A percentile compares a stretch with the other conserved stretches of the same genome.
phyloP scores from a whole-genome alignment of 2,797 vertebrate species.

The Sebastes oblongus region DNA sequence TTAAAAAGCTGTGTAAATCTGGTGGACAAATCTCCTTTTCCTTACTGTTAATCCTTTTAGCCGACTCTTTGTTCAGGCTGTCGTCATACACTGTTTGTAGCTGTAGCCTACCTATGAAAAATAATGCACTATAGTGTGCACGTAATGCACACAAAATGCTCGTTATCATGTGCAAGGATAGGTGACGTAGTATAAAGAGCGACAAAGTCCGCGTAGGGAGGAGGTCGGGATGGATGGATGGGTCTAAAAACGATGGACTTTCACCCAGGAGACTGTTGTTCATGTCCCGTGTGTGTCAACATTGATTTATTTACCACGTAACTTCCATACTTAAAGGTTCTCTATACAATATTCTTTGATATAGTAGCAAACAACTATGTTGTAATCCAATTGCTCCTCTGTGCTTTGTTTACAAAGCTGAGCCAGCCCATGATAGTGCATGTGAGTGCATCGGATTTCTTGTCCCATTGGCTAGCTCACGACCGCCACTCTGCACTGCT shows the following conservation, averaged over 20 bases:
- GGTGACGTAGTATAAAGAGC: not conserved
- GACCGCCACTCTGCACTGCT: fast-evolving
- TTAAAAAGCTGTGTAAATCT: not conserved
- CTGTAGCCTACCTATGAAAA: fast-evolving
- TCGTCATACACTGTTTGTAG: too few relatives aligned
- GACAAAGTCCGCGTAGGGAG: not conserved
- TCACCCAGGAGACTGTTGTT: not conserved
- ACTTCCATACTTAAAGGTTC: too few relatives aligned
- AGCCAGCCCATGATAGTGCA: too few relatives aligned
- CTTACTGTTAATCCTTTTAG: not conserved
- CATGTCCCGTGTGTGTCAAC: not conserved
- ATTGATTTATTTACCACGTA: not conserved
- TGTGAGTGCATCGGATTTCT: too few relatives aligned
- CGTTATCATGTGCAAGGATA: not conserved
- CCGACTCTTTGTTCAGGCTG: too few relatives aligned
- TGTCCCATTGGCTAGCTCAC: too few relatives aligned
- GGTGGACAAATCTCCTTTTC: not conserved
- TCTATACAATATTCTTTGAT: too few relatives aligned
- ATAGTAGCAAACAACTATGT: too few relatives aligned
- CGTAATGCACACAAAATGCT: too few relatives aligned
- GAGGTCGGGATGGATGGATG: not conserved
- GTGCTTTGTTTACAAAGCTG: too few relatives aligned
- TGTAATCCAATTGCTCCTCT: too few relatives aligned
- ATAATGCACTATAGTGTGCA: too few relatives aligned
- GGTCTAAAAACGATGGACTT: not conserved